Conservation (phyloP, 2,113 vertebrate genomes). For the Nothobranchius kuhntae region DNA sequence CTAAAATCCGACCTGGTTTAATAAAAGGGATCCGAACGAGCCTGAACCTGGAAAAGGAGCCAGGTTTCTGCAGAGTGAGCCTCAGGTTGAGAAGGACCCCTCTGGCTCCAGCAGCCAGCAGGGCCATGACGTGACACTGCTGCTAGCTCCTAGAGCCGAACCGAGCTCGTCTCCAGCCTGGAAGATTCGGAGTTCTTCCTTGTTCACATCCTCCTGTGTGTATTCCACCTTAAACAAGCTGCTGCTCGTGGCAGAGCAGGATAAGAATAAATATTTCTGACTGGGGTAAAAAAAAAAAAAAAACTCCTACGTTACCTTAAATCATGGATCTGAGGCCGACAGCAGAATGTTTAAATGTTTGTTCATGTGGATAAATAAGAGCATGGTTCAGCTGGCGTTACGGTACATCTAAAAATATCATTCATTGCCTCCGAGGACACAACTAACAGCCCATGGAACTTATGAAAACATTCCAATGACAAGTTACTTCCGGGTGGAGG, state of each 20-base stretch:
- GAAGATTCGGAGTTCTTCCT: too few relatives aligned
- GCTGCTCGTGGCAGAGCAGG: too few relatives aligned
- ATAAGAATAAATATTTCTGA: too few relatives aligned
- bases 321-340: too few relatives aligned
- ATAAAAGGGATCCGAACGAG: conserved; percentile 27
- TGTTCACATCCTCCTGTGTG: too few relatives aligned
- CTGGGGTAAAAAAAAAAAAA: too few relatives aligned
- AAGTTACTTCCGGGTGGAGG: conserved; percentile 46
- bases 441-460: too few relatives aligned
- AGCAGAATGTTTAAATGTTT: neutral
- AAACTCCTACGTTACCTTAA: too few relatives aligned
- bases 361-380: neutral
- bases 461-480: neutral
- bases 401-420: neutral
- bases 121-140: conserved; percentile 14
- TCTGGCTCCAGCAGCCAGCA: conserved; percentile 48
- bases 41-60: conserved; percentile 31
- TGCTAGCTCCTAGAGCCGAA: too few relatives aligned
- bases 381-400: neutral
- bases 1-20: conserved; percentile 49
- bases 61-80: conserved; percentile 44
- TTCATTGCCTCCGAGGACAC: conserved; percentile 4
- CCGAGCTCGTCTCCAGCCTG: too few relatives aligned
- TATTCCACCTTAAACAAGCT: too few relatives aligned
- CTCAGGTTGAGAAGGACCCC: conserved; percentile 54